A percentile compares a stretch with the other conserved stretches of the same genome.
phyloP scores from a whole-genome alignment of 2,888 invertebrate species.

The Tachystola acroxantha region DNA sequence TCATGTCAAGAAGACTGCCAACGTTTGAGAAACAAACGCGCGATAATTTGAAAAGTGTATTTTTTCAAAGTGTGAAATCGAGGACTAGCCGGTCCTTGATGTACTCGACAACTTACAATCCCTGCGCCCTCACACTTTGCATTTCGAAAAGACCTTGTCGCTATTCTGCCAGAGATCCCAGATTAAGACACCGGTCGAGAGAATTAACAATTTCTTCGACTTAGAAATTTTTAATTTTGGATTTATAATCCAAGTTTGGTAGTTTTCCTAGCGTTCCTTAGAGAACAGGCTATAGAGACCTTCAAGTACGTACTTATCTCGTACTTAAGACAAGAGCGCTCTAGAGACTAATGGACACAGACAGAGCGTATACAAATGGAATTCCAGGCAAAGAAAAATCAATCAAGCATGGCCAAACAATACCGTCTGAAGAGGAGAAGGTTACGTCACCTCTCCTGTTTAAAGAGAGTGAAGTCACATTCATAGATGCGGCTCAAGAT shows the following conservation, averaged over 20 bases:
- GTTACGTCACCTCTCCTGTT: conserved; percentile 63
- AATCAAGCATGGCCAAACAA: conserved; percentile 54
- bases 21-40: conserved; percentile 46
- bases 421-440: conserved; percentile 72
- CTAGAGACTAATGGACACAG: conserved; percentile 65
- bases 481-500: conserved; percentile 46
- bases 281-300: conserved; percentile 39
- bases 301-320: conserved; percentile 40
- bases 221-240: conserved; percentile 47
- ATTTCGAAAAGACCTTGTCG: conserved; percentile 68
- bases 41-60: conserved; percentile 58
- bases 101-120: conserved; percentile 72
- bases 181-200: conserved; percentile 78
- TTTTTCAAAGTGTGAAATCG: conserved; percentile 66
- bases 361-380: conserved; percentile 63
- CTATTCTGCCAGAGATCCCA: conserved; percentile 78
- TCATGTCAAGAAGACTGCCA: conserved; percentile 61
- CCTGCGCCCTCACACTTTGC: conserved; percentile 67
- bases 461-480: conserved; percentile 50
- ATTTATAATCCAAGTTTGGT: conserved; percentile 48
- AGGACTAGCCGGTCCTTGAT: conserved; percentile 77
- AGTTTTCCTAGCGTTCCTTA: conserved; percentile 42
- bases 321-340: conserved; percentile 43
- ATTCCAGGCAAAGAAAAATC: conserved; percentile 64
- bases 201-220: conserved; percentile 59